Evolutionary conservation across 2,797 vertebrate genomes (phyloP).

Genomic region (Crossoptilon crossoptilon): DNA sequence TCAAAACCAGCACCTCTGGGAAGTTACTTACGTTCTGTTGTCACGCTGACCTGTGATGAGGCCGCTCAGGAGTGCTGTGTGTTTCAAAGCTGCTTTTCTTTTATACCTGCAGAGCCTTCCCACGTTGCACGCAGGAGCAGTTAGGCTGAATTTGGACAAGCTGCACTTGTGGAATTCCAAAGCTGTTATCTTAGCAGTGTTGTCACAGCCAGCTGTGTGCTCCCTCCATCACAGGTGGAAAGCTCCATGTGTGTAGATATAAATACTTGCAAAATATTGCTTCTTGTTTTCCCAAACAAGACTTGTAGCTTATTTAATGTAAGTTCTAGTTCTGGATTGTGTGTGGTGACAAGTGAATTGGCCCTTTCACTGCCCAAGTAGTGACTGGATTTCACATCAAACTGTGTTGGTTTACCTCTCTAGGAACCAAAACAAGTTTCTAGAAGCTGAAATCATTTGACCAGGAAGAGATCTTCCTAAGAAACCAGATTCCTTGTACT

Average conservation of each 20-base stretch:
- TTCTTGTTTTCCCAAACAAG: neutral
- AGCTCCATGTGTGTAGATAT: neutral
- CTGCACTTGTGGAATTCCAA: neutral
- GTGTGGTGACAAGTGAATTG: neutral
- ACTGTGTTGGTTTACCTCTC: neutral
- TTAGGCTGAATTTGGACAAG: neutral
- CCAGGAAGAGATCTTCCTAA: neutral
- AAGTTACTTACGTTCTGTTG: neutral
- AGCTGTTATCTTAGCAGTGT: neutral
- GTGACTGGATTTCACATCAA: neutral
- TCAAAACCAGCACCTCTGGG: constrained; percentile 7
- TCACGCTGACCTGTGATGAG: neutral
- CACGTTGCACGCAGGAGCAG: neutral
- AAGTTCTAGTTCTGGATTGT: neutral
- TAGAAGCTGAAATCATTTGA: neutral
- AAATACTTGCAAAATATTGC: neutral
- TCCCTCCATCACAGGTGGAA: neutral
- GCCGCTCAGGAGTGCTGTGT: neutral
- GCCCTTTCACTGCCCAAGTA: neutral
- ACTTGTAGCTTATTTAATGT: neutral
- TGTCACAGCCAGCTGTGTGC: neutral
- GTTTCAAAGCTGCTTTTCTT: neutral
- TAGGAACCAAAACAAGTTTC: neutral
- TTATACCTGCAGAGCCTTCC: neutral
- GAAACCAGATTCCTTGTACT: neutral